Evolutionary conservation across 2,113 vertebrate genomes (phyloP), one percentile per base, ranked within the genome.

Genomic region (Cephalopterus ornatus): DNA sequence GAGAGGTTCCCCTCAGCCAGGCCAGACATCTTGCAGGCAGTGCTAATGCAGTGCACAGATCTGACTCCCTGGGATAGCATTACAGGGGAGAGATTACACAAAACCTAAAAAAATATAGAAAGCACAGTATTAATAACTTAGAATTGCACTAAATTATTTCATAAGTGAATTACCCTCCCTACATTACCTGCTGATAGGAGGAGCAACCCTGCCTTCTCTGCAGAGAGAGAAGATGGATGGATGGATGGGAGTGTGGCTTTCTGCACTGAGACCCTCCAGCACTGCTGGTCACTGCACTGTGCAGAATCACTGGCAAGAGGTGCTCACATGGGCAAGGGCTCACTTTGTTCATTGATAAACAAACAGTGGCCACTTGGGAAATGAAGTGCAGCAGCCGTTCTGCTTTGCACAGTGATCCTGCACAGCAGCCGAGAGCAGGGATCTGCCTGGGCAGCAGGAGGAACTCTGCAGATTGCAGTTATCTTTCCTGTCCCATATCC

Each of bases 231-330:
- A 13, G 18, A n/a, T n/a, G 39, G 39, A 26, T 17, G 30, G 50
- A 47, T 30, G 56, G 50, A 32, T 32, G 9, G 49, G 14, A 65
- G 24, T 39, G 9, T 1, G 3, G 26, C 10, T 59, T 65, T 62
- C 47, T 63, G 79, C 39, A 47, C 24, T 65, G 33, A 0, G 2
- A 19, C 42, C 4, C 15, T 68, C 28, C 32, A 70, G 58, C 1
- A 2, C 44, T 87, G 42, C 63, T 77, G 68, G 39, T 58, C 0
- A 0, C 81, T 52, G 68, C 8, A 56, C 32, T n/a, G 20, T 11
- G n/a, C 55, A 67, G 59, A 71, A 59, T 7, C 0, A 0, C 65
- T 84, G 44, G 8, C 3, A 2, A 84, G n/a, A 0, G 0, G 21
- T 67, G 85, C 14, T 79, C 14, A 4, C 12, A 9, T 4, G 16